Evolutionary conservation across 1,140 invertebrate genomes (phyloP).

Genomic region (Dreissena polymorpha): DNA sequence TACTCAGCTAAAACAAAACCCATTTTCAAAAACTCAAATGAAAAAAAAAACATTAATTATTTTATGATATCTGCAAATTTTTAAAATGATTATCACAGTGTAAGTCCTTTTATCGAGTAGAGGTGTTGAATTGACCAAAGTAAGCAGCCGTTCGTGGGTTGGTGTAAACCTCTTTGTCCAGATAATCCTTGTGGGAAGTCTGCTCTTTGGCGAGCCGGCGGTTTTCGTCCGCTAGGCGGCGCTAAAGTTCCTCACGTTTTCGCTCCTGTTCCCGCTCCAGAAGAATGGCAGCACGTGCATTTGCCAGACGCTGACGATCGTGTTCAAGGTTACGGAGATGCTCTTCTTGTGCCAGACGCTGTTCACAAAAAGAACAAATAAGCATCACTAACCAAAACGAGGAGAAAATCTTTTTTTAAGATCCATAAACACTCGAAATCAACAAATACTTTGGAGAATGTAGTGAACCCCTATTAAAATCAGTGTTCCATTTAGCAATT

Average conservation of each 20-base stretch:
- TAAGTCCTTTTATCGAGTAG: constrained; percentile 82
- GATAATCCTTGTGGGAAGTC: constrained; percentile 83
- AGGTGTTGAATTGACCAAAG: constrained; percentile 89
- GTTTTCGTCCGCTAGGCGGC: constrained; percentile 84
- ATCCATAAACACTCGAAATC: too few species aligned
- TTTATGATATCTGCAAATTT: too few species aligned
- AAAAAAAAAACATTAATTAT: too few species aligned
- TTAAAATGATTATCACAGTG: too few species aligned
- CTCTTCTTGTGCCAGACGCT: constrained; percentile 76
- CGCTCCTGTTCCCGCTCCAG: constrained; percentile 80
- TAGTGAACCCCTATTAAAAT: too few species aligned
- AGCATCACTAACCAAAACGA: too few species aligned
- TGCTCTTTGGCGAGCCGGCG: constrained; percentile 84
- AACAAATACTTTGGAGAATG: too few species aligned
- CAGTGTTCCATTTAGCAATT: too few species aligned
- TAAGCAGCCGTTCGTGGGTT: constrained; percentile 86
- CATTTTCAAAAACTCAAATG: too few species aligned
- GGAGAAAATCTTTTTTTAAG: too few species aligned
- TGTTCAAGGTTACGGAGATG: constrained; percentile 82
- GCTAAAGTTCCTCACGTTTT: constrained; percentile 80
- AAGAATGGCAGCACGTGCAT: constrained; percentile 81
- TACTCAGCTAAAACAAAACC: too few species aligned
- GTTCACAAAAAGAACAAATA: constrained; percentile 28
- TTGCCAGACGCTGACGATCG: constrained; percentile 80
- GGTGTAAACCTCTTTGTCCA: constrained; percentile 85